Percentiles rank a stretch among this genome's conserved stretches.
phyloP scores from a whole-genome alignment of 2,797 vertebrate species.

The Danio albolineatus region DNA sequence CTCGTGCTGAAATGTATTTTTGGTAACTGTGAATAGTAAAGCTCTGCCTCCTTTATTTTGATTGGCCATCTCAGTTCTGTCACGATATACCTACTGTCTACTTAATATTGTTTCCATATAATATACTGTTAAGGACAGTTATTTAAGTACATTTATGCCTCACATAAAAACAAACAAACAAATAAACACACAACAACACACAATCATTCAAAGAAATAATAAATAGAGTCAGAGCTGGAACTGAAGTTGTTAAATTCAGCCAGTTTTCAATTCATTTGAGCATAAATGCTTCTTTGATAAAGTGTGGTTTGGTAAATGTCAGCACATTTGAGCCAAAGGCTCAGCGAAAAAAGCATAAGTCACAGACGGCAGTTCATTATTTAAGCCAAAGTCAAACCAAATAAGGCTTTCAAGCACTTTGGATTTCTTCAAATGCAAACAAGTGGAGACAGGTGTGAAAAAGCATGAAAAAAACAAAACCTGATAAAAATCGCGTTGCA shows the following conservation, averaged over 20 bases:
- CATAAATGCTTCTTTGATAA: constrained; percentile 1
- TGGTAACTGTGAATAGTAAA: too few species aligned
- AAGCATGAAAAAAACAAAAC: not conserved
- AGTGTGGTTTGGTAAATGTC: constrained; percentile 16
- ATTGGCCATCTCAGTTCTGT: too few species aligned
- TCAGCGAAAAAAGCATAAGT: not conserved
- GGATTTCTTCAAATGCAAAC: constrained; percentile 27
- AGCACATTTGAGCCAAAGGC: constrained; percentile 18
- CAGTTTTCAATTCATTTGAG: not conserved
- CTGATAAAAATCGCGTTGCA: constrained; percentile 39
- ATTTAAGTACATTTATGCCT: not conserved
- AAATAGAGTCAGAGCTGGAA: not conserved
- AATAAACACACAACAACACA: too few species aligned
- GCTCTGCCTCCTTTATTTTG: too few species aligned
- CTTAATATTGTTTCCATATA: not conserved
- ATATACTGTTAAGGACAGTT: not conserved
- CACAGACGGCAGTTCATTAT: not conserved
- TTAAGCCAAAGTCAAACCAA: constrained; percentile 7
- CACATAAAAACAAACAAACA: not conserved
- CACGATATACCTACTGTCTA: too few species aligned
- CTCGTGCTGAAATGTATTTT: too few species aligned
- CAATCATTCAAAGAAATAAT: too few species aligned
- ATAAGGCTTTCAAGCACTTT: constrained; percentile 12
- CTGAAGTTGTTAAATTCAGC: not conserved
- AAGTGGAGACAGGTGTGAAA: constrained; percentile 44